Evolutionary conservation across 2,888 invertebrate genomes (phyloP).

Genomic region (Coleophora flavipennella): DNA sequence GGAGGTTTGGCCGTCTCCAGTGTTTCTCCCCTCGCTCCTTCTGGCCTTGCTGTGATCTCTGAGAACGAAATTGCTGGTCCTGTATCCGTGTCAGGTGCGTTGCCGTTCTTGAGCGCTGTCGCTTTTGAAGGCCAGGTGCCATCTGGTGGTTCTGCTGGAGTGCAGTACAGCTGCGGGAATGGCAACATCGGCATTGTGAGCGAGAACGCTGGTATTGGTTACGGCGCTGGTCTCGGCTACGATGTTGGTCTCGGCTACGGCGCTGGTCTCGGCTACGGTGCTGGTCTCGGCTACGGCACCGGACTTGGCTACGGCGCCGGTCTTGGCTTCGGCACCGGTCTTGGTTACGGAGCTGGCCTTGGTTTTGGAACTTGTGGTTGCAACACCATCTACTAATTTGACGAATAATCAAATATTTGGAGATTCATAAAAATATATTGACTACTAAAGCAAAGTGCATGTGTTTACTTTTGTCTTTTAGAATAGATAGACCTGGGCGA

Average conservation of each 20-base stretch:
- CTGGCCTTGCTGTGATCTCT: slow-evolving; percentile 17
- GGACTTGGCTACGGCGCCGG: neutral
- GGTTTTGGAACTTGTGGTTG: no score
- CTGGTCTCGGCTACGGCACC: neutral
- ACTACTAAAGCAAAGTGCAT: no score
- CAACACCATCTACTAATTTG: no score
- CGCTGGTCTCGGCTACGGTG: neutral
- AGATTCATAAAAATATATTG: no score
- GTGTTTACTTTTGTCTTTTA: no score
- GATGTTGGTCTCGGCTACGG: neutral
- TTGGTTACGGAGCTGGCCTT: no score
- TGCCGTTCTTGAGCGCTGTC: neutral
- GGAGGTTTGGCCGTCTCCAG: slow-evolving; percentile 21
- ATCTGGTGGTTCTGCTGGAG: slow-evolving; percentile 26
- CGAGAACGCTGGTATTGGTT: slow-evolving; percentile 16
- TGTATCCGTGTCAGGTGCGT: neutral
- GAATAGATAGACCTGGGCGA: no score
- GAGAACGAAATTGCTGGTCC: neutral
- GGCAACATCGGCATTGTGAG: slow-evolving; percentile 25
- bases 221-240: neutral
- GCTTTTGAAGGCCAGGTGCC: slow-evolving; percentile 18
- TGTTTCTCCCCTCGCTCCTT: slow-evolving; percentile 26
- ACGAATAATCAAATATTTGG: no score
- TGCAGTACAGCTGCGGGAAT: slow-evolving; percentile 29
- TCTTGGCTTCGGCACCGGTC: no score